These are phyloP conservation scores for Cataglyphis hispanica DNA, from an alignment of 1,140 invertebrate genomes.

Conservation along the genomic window DNA sequence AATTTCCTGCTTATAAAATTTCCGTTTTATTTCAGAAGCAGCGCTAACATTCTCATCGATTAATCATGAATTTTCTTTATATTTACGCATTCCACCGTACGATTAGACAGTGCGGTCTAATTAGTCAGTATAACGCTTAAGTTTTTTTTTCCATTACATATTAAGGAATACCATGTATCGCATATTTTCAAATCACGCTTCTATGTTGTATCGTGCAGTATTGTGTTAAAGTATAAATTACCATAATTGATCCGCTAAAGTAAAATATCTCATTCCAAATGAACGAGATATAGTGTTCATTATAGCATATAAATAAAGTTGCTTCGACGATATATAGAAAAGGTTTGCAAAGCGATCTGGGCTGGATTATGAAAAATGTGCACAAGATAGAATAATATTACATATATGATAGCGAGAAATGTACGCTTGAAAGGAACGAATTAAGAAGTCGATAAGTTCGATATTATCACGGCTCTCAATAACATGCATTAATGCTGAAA, in stretches of 20 bases:
- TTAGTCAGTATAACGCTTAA: conserved; percentile 26
- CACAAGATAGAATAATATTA: not conserved
- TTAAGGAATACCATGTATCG: conserved; percentile 32
- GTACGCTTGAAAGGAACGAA: conserved; percentile 15
- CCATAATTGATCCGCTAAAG: conserved; percentile 8
- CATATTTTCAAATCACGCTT: conserved; percentile 41
- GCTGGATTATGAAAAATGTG: conserved; percentile 27
- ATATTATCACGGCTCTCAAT: conserved; percentile 27
- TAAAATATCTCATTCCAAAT: conserved; percentile 1
- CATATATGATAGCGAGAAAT: not conserved
- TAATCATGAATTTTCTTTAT: conserved; percentile 1
- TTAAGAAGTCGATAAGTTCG: conserved; percentile 40
- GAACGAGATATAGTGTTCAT: conserved; percentile 35
- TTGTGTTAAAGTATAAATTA: conserved; percentile 51
- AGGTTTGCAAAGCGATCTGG: conserved; percentile 59
- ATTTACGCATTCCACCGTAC: conserved; percentile 36
- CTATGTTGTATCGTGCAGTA: conserved; percentile 53
- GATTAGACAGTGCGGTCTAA: conserved; percentile 45
- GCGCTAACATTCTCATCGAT: conserved; percentile 41
- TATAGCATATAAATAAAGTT: conserved; percentile 44
- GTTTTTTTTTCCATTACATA: conserved; percentile 24
- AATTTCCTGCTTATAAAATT: conserved; percentile 46
- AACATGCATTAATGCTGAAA: conserved; percentile 19
- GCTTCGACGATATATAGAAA: conserved; percentile 45
- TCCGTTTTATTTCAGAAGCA: conserved; percentile 7